phyloP scores from a whole-genome alignment of 2,113 vertebrate species.

The Brachypodius melanocephalos region DNA sequence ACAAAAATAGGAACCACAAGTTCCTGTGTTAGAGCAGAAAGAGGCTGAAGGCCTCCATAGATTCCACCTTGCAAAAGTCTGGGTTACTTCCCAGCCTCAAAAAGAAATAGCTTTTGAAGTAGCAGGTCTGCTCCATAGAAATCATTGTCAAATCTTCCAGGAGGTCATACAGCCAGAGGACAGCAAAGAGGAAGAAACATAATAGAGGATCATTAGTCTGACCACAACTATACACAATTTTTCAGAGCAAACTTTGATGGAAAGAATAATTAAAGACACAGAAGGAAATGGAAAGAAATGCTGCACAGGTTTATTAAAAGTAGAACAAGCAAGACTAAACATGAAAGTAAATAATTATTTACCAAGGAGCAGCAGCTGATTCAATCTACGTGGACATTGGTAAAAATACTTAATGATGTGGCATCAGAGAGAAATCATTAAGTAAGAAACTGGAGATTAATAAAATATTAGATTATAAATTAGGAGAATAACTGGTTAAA shows the following conservation, averaged over 20 bases:
- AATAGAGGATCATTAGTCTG: neutral
- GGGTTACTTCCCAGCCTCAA: neutral
- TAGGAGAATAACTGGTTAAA: neutral
- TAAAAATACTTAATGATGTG: neutral
- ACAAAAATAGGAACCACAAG: neutral
- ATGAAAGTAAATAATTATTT: neutral
- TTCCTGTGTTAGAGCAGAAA: neutral
- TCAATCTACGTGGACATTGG: neutral
- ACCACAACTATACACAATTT: neutral
- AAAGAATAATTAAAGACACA: neutral
- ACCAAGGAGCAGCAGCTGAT: neutral
- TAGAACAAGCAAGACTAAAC: neutral
- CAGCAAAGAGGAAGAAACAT: neutral
- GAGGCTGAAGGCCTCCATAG: neutral
- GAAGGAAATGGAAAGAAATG: slow-evolving; percentile 4
- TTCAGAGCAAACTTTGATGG: neutral
- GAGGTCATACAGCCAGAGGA: neutral
- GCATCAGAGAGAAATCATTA: neutral
- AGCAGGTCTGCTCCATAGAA: neutral
- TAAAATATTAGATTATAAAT: neutral
- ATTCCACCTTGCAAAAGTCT: neutral
- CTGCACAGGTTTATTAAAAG: neutral
- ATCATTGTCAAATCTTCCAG: neutral
- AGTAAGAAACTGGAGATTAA: neutral
- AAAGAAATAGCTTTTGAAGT: neutral